A percentile compares a stretch with the other conserved stretches of the same genome.
These are phyloP conservation scores for Heterodera schachtii DNA, from an alignment of 1,140 invertebrate species.

Conservation along the genomic window DNA sequence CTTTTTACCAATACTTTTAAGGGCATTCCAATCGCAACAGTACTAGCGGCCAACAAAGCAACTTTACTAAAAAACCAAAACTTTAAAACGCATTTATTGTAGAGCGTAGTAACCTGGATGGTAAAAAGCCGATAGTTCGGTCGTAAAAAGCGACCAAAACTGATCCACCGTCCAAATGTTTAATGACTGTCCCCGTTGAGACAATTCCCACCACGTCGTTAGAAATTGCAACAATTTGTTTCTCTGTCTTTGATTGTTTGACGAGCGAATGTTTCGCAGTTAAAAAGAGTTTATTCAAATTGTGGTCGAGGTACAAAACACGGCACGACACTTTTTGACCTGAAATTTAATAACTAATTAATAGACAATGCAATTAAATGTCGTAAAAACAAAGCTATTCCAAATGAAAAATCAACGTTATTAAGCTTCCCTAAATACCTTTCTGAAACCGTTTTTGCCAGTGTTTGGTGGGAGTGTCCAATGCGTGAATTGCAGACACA, in stretches of 20 bases:
- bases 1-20: constrained; percentile 37
- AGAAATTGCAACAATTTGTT: constrained; percentile 27
- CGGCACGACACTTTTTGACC: constrained; percentile 55
- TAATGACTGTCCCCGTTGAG: constrained; percentile 32
- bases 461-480: constrained; percentile 38
- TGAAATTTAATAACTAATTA: constrained; percentile 18
- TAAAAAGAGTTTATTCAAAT: constrained; percentile 38
- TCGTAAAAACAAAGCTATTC: too few relatives aligned
- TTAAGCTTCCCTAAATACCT: constrained; percentile 28
- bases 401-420: too few relatives aligned
- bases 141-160: constrained; percentile 41
- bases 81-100: too few relatives aligned
- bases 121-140: constrained; percentile 35
- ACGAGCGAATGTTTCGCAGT: constrained; percentile 54
- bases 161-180: constrained; percentile 24
- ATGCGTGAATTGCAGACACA: constrained; percentile 43
- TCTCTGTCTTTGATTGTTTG: constrained; percentile 18
- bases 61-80: not conserved
- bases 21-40: constrained; percentile 40
- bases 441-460: constrained; percentile 50
- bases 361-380: too few relatives aligned
- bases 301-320: constrained; percentile 44
- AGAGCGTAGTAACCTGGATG: constrained; percentile 1
- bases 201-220: constrained; percentile 27
- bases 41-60: not conserved